A percentile compares a stretch with the other conserved stretches of the same genome.
These are phyloP conservation scores for Electrona antarctica DNA, from an alignment of 2,113 vertebrate genomes.

Conservation along the genomic window DNA sequence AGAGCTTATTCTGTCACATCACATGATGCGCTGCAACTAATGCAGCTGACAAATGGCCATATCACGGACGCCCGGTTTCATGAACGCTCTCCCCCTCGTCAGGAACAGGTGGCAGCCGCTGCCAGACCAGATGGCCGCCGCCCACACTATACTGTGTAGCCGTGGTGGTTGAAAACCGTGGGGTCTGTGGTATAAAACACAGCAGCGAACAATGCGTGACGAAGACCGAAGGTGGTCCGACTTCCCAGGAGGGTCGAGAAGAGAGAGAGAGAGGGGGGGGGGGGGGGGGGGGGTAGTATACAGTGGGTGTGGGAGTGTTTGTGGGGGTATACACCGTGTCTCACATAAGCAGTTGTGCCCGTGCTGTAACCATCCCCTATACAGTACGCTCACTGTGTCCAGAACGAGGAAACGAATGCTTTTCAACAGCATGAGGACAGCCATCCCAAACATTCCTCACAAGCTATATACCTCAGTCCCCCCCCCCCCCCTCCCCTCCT, in stretches of 20 bases:
- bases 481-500: neutral
- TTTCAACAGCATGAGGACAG: conserved; percentile 52
- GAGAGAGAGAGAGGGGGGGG: neutral
- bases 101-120: conserved; percentile 75
- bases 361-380: conserved; percentile 33
- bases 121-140: conserved; percentile 77
- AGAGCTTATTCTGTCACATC: conserved; percentile 80
- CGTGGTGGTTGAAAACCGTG: conserved; percentile 49
- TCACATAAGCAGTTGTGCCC: conserved; percentile 19
- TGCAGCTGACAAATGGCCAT: conserved; percentile 78
- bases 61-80: conserved; percentile 68
- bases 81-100: conserved; percentile 56
- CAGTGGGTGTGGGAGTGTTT: neutral
- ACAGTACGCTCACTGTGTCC: conserved; percentile 10
- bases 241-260: conserved; percentile 38
- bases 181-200: conserved; percentile 58
- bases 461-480: neutral
- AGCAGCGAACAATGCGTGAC: conserved; percentile 70
- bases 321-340: conserved; percentile 6
- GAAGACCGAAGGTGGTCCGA: conserved; percentile 71
- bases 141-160: conserved; percentile 31
- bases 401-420: conserved; percentile 55
- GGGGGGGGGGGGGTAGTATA: neutral
- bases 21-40: conserved; percentile 79
- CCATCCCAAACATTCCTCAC: conserved; percentile 64